A percentile compares a stretch with the other conserved stretches of the same genome.
Evolutionary conservation across 1,140 invertebrate species (phyloP).

Genomic region (Formica selysi): DNA sequence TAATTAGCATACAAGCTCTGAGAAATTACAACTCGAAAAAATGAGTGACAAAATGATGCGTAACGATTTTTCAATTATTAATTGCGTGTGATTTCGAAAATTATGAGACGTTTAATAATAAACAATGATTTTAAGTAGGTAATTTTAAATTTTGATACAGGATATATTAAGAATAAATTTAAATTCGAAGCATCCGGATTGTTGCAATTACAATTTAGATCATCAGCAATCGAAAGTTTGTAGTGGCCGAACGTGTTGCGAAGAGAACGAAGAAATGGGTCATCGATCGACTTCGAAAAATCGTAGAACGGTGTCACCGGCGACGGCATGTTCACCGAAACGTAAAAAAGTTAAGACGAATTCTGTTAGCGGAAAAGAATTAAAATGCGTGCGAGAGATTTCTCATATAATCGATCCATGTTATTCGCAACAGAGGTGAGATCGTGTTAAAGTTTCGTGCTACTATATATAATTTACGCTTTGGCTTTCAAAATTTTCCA

Average conservation of each 20-base stretch:
- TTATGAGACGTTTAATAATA: not conserved
- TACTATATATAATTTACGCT: too few relatives aligned
- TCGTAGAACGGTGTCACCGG: not conserved
- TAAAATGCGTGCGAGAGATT: not conserved
- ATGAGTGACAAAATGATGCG: not conserved
- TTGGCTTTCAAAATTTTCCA: too few relatives aligned
- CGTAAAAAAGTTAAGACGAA: slow-evolving; percentile 29
- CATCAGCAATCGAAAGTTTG: slow-evolving; percentile 10
- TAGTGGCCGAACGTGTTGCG: not conserved
- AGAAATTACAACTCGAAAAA: not conserved
- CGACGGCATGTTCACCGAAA: not conserved
- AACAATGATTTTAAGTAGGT: not conserved
- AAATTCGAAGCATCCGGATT: not conserved
- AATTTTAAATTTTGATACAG: slow-evolving; percentile 31
- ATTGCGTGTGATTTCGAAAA: not conserved
- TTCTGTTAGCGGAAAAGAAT: not conserved
- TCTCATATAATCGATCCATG: not conserved
- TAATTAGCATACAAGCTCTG: not conserved
- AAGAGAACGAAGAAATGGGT: not conserved
- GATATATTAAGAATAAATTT: slow-evolving; percentile 49
- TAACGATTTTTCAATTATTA: not conserved
- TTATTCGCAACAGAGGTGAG: slow-evolving; percentile 42
- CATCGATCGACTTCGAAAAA: not conserved
- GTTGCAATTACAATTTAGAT: slow-evolving; percentile 37
- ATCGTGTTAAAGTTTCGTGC: not conserved